Base-by-base conservation (phyloP, 2,888 invertebrate genomes). In the Steinernema carpocapsae region DNA sequence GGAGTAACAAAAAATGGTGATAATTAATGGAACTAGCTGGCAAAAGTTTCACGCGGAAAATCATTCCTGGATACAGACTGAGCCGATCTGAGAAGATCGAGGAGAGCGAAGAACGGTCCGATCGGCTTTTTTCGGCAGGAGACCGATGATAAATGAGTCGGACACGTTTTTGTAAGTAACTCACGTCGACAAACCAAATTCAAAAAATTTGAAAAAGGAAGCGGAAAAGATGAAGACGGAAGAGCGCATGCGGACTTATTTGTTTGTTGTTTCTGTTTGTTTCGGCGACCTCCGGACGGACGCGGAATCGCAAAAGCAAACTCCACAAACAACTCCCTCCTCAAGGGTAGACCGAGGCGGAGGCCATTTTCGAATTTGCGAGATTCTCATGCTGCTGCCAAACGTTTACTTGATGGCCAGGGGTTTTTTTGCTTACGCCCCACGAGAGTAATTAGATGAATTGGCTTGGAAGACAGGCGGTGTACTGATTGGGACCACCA, bases 401-500 rank as follows among this genome's bases (percentile, higher is more conserved):
- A 19, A 32, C 64, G 64, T 64, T 64, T 64, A 37, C 64, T 64
- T 64, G 64, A 64, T 64, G 64, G 64, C 64, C 64, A 64, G 32
- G 17, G n/a, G 29, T 64, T 64, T 64, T 64, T 64, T 64, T 29
- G 64, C 48, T 19, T 17, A 29, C 64, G 64, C 64, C 64, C 64
- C 64, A 19, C 64, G 64, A 64, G 64, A 64, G 64, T 64, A 64
- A 64, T 64, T 64, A 64, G 64, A 64, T 64, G 64, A 64, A 64
- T 64, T 64, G 64, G 64, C 64, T 64, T 64, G 64, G 64, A 64
- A 64, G 64, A 64, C 64, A 29, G 64, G 64, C 64, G 64, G 64
- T 64, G 64, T 64, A 64, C 64, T 64, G 64, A 64, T 64, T 64
- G 64, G 64, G 64, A 32, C 64, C 64, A 64, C 64, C 64, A 64